Evolutionary conservation across 92 coral and sea anemone genomes (phyloP).

Genomic region (Montipora capitata): DNA sequence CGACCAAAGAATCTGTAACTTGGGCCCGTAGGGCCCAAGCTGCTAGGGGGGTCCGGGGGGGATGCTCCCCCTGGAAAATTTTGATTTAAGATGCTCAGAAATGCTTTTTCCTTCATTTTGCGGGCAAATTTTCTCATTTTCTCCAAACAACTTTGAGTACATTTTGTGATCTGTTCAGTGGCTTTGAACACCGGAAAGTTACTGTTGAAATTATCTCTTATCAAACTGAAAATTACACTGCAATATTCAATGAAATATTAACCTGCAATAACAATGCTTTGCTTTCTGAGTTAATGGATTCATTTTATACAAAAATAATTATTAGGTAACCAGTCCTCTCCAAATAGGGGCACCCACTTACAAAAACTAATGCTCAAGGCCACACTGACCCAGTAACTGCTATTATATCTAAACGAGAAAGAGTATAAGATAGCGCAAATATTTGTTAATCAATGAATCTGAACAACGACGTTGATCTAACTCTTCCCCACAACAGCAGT

Average conservation of each 20-base stretch:
- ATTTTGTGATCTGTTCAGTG: slow-evolving; percentile 31
- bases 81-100: slow-evolving; percentile 41
- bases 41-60: slow-evolving; percentile 21
- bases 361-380: slow-evolving; percentile 7
- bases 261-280: slow-evolving; percentile 24
- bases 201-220: slow-evolving; percentile 2
- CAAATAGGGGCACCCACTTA: slow-evolving; percentile 17
- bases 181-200: slow-evolving; percentile 35
- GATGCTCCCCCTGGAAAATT: background rate
- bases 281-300: slow-evolving; percentile 28
- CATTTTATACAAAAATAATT: slow-evolving; percentile 12
- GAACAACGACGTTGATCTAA: slow-evolving; percentile 25
- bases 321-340: slow-evolving; percentile 19
- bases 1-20: too few species aligned
- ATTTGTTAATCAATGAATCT: slow-evolving; percentile 48
- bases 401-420: slow-evolving; percentile 37
- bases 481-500: slow-evolving; percentile 37
- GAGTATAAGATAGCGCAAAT: slow-evolving; percentile 33
- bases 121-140: background rate
- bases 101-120: slow-evolving; percentile 46
- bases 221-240: slow-evolving; percentile 7
- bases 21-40: slow-evolving; percentile 12
- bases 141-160: background rate
- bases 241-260: slow-evolving; percentile 17
- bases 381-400: slow-evolving; percentile 34